Evolutionary conservation across 2,888 invertebrate species (phyloP), one percentile per base, ranked within the genome.

Genomic region (Hemistola chrysoprasaria): DNA sequence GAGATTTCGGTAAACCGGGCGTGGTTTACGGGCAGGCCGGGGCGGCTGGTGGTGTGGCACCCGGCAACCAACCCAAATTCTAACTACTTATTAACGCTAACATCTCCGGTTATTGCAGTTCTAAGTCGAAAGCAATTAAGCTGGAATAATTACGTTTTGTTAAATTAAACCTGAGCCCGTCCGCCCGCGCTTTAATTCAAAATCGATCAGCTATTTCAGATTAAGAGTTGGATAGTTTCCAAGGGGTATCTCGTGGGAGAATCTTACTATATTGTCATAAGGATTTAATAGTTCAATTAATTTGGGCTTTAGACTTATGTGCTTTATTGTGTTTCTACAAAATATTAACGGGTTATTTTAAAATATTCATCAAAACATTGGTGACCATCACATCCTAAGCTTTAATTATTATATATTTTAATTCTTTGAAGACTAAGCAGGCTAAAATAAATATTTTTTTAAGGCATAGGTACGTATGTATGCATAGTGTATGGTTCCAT

Each of bases 31-130:
- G 46, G 39, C 54, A 51, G 45, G 44, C 54, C 47, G n/a, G n/a
- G n/a, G n/a, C n/a, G n/a, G n/a, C n/a, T n/a, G n/a, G n/a, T n/a
- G n/a, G n/a, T n/a, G n/a, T n/a, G 51, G 42, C 40, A 37, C 37
- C 47, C 47, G 34, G 32, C 47, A 40, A 49, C 45, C 49, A 63
- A 68, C 65, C 66, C 59, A 59, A 63, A 70, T 62, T 42, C 53
- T 62, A 59, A 62, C 61, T 62, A 59, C 57, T 56, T 64, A 56
- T 59, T 59, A 62, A 51, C 43, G 41, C 45, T 49, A 51, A 51
- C 51, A 51, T 51, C 54, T 47, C 49, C 38, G 39, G 51, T 49
- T 49, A 54, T 54, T 54, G 54, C 54, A 51, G 45, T 51, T 47
- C 51, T 49, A 51, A 41, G 41, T 37, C 41, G 41, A 41, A 51